Evolutionary conservation across 2,797 vertebrate species (phyloP).

Genomic region (Poeciliopsis infans): DNA sequence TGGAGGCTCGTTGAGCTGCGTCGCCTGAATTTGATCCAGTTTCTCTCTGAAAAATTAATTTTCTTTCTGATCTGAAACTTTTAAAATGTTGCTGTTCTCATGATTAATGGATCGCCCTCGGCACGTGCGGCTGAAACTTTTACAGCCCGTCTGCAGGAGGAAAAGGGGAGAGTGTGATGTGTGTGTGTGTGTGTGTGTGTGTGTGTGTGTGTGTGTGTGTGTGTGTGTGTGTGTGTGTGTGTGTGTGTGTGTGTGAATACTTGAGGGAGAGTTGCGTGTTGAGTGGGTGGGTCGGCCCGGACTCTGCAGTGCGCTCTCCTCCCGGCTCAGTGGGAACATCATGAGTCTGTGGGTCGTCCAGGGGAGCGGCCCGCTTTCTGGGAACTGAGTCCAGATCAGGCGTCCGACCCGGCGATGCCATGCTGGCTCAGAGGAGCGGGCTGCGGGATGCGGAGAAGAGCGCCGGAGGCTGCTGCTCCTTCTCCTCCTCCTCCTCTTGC

Average conservation of each 20-base stretch:
- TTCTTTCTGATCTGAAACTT: constrained; percentile 7
- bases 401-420: constrained; percentile 69
- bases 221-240: constrained; percentile 41
- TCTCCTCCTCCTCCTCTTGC: constrained; percentile 61
- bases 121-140: constrained; percentile 51
- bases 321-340: constrained; percentile 77
- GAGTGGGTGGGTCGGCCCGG: constrained; percentile 71
- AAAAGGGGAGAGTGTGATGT: constrained; percentile 45
- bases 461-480: constrained; percentile 63
- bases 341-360: constrained; percentile 72
- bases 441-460: constrained; percentile 62
- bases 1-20: constrained; percentile 44
- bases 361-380: constrained; percentile 63
- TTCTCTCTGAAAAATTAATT: constrained; percentile 34
- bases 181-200: constrained; percentile 20
- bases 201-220: constrained; percentile 39
- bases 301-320: constrained; percentile 65
- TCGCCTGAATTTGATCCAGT: constrained; percentile 42
- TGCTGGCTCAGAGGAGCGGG: constrained; percentile 80
- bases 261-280: constrained; percentile 65
- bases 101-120: constrained; percentile 56
- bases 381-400: constrained; percentile 46
- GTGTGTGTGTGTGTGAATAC: constrained; percentile 56
- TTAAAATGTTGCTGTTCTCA: constrained; percentile 28
- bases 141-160: constrained; percentile 28